A percentile compares a stretch with the other conserved stretches of the same genome.
Conservation (phyloP, 2,888 invertebrate species). For the Conops quadrifasciatus region DNA sequence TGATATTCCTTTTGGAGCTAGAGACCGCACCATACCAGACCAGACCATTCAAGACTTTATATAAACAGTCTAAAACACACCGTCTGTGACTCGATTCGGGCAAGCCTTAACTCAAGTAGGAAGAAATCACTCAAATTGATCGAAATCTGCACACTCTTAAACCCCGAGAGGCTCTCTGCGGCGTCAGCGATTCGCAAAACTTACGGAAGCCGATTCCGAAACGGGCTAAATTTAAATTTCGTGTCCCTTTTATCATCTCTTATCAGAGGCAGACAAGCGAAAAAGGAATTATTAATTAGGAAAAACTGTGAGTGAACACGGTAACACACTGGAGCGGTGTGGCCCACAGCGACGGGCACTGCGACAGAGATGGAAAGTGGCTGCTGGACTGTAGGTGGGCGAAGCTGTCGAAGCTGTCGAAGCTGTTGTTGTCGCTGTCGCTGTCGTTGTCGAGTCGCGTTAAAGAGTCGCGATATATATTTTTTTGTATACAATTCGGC, state of each 20-base stretch:
- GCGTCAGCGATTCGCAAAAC: background rate
- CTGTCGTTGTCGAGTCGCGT: no score
- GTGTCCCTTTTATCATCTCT: constrained; percentile 58
- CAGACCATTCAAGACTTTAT: no score
- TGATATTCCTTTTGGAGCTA: no score
- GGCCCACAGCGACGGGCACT: constrained; percentile 32
- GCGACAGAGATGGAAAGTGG: background rate
- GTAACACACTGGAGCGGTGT: constrained; percentile 41
- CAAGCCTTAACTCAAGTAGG: background rate
- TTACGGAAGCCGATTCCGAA: constrained; percentile 25
- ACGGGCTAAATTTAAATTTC: constrained; percentile 57
- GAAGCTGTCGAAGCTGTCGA: no score
- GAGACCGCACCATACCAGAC: no score
- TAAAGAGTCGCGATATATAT: no score
- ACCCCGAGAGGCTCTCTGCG: background rate
- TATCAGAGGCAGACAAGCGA: constrained; percentile 38
- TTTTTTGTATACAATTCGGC: background rate
- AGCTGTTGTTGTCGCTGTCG: no score
- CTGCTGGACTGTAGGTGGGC: no score
- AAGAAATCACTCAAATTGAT: background rate
- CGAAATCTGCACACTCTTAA: background rate
- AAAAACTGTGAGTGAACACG: constrained; percentile 9
- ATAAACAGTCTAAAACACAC: no score
- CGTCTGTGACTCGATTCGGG: no score
- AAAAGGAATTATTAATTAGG: constrained; percentile 41